phyloP scores from a whole-genome alignment of 2,888 invertebrate species.

The Diogma glabrata region DNA sequence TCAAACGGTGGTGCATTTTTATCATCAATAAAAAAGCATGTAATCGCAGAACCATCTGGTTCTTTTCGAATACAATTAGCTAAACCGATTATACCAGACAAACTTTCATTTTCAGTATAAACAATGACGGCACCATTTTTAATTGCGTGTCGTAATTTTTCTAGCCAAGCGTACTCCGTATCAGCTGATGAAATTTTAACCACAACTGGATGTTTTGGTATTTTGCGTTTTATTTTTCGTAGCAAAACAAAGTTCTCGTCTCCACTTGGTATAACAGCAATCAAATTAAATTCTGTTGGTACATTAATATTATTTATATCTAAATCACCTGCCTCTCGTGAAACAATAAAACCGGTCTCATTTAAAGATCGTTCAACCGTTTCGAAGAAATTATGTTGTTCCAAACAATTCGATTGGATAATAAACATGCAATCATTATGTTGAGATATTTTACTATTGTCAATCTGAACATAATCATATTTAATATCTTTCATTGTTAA shows the following conservation, averaged over 20 bases:
- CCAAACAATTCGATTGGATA: slow-evolving; percentile 24
- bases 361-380: slow-evolving; percentile 40
- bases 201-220: slow-evolving; percentile 20
- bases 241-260: slow-evolving; percentile 29
- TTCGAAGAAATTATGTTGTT: slow-evolving; percentile 30
- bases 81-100: slow-evolving; percentile 77
- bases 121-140: slow-evolving; percentile 35
- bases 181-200: slow-evolving; percentile 27
- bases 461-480: slow-evolving; percentile 44
- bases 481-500: slow-evolving; percentile 30
- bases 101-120: slow-evolving; percentile 49
- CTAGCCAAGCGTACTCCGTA: slow-evolving; percentile 28
- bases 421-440: slow-evolving; percentile 31
- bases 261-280: slow-evolving; percentile 27
- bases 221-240: slow-evolving; percentile 24
- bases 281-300: slow-evolving; percentile 25
- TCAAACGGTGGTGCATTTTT: slow-evolving; percentile 53
- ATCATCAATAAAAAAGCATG: slow-evolving; percentile 52
- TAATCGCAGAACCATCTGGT: slow-evolving; percentile 53
- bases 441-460: slow-evolving; percentile 45
- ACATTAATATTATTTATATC: slow-evolving; percentile 32
- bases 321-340: slow-evolving; percentile 43
- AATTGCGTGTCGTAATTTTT: slow-evolving; percentile 25
- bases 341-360: slow-evolving; percentile 48
- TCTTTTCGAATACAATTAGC: slow-evolving; percentile 78